Conservation (phyloP, 1,140 invertebrate genomes). For the Pomacea maculata region DNA sequence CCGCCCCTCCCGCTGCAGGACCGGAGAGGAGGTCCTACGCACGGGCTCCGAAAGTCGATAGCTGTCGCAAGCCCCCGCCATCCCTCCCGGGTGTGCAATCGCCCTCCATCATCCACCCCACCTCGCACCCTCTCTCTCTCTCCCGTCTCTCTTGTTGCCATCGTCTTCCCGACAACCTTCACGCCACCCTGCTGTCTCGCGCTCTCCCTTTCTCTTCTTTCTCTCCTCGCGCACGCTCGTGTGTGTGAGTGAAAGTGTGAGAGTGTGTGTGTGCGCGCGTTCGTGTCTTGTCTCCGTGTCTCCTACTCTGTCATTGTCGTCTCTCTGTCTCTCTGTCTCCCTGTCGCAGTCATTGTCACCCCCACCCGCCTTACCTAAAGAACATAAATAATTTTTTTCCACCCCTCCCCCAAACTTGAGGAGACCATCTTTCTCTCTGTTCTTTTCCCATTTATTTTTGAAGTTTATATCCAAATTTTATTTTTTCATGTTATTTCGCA, state of each 20-base stretch:
- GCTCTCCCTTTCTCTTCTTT: neutral
- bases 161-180: neutral
- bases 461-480: no score
- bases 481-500: no score
- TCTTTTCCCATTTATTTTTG: no score
- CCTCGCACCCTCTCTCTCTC: neutral
- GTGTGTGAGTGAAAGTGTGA: conserved; percentile 1
- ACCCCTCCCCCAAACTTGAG: no score
- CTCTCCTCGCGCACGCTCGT: neutral
- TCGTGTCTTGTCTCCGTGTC: neutral
- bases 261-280: neutral
- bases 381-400: no score
- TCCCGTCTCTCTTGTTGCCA: neutral
- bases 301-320: neutral
- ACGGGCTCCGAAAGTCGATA: neutral
- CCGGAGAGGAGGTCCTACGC: no score
- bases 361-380: no score
- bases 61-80: neutral
- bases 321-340: conserved; percentile 4
- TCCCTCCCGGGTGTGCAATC: neutral
- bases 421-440: no score
- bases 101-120: neutral
- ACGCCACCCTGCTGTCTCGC: neutral
- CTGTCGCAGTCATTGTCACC: neutral
- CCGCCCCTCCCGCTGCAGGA: no score